These are phyloP conservation scores for Prietella phreatophila DNA, from an alignment of 2,113 vertebrate species.

Conservation along the genomic window DNA sequence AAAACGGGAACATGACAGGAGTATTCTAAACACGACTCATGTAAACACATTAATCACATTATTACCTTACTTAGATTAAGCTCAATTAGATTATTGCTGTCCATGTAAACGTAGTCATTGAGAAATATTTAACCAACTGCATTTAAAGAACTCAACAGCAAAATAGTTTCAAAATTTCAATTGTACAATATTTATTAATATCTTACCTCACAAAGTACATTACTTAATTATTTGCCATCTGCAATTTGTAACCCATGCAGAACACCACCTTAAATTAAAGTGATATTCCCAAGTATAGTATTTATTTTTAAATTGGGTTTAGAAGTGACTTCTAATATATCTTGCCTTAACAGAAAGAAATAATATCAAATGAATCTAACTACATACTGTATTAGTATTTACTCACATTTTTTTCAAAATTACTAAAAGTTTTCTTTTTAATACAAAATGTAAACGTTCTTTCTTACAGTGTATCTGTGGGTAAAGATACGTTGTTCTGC, in stretches of 20 bases:
- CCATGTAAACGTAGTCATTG: too few relatives aligned
- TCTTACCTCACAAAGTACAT: neutral
- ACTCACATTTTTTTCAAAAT: neutral
- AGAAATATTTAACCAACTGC: neutral
- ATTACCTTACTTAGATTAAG: too few relatives aligned
- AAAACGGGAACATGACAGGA: too few relatives aligned
- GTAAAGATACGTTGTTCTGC: slow-evolving; percentile 80
- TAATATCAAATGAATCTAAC: neutral
- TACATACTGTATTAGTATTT: neutral
- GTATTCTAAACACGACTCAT: too few relatives aligned
- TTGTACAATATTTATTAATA: neutral
- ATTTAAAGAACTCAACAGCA: neutral
- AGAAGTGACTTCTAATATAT: neutral
- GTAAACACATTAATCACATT: too few relatives aligned
- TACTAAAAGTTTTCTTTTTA: neutral
- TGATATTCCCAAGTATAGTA: neutral
- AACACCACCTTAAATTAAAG: neutral
- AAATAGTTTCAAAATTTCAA: neutral
- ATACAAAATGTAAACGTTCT: neutral
- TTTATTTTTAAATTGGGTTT: neutral
- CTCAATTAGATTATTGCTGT: too few relatives aligned
- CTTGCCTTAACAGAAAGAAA: neutral
- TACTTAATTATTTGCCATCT: neutral
- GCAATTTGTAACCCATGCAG: neutral
- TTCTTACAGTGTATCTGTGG: slow-evolving; percentile 83